A percentile compares a stretch with the other conserved stretches of the same genome.
These are phyloP conservation scores for Agrotis exclamationis DNA, from an alignment of 2,888 invertebrate genomes.

Conservation along the genomic window DNA sequence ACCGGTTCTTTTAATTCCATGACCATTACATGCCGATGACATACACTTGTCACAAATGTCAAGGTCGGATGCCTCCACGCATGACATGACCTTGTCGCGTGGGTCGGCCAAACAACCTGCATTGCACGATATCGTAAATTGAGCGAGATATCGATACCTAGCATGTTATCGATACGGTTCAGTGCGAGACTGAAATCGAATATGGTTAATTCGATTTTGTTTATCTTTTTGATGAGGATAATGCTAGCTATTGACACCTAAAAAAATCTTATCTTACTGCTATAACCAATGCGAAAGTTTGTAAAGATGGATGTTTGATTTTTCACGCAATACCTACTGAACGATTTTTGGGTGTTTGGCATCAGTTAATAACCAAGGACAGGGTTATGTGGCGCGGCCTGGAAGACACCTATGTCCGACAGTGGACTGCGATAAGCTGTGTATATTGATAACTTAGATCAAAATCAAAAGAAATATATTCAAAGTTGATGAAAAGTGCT, in stretches of 20 bases:
- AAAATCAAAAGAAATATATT: too few relatives aligned
- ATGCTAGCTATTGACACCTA: too few relatives aligned
- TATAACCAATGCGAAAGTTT: too few relatives aligned
- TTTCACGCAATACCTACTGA: neutral
- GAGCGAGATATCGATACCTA: conserved; percentile 55
- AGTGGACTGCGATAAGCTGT: too few relatives aligned
- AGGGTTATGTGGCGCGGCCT: too few relatives aligned
- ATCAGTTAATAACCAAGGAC: too few relatives aligned
- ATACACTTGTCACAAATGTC: conserved; percentile 43
- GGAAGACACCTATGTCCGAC: too few relatives aligned
- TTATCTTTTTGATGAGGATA: neutral
- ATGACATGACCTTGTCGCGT: conserved; percentile 51
- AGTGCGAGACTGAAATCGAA: conserved; percentile 48
- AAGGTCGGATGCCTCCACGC: conserved; percentile 48
- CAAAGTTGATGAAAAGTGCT: too few relatives aligned
- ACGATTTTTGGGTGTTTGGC: too few relatives aligned
- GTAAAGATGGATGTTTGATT: neutral
- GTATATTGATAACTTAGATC: too few relatives aligned
- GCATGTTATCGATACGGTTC: conserved; percentile 41
- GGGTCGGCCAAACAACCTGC: conserved; percentile 43
- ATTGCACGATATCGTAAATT: conserved; percentile 41
- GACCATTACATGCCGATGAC: neutral
- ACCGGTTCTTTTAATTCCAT: conserved; percentile 3
- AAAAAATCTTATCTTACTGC: too few relatives aligned
- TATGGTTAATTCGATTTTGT: conserved; percentile 32